Base-by-base conservation (phyloP, 1,140 invertebrate genomes). In the Homarus americanus region DNA sequence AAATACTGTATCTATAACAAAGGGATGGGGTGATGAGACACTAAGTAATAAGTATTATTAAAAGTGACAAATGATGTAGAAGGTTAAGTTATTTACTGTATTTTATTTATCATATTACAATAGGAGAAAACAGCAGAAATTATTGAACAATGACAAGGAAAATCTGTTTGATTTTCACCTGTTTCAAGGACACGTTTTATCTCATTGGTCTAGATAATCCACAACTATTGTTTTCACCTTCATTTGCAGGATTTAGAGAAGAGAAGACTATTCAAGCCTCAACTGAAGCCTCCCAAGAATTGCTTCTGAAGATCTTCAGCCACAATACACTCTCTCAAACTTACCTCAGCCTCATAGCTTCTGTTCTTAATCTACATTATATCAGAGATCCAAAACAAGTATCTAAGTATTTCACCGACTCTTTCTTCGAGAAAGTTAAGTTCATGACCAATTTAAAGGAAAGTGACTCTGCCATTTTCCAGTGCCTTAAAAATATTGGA, bases 401-500 rank as follows among this genome's bases (percentile, higher is more conserved):
- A 1, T 90, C 87, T 34, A 90, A 90, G 80, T 90, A 90, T 69
- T 90, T 90, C 40, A 90, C 87, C 9, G 87, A 90, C 32, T 76
- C 80, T 0, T 83, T 90, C 7, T 20, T 90, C 53, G 80, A 90
- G 49, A 90, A 75, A 63, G 20, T 90, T 38, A 75, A 75, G 38
- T 28, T 58, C 0, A 63, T 38, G 32, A 83, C 24, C 24, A 58
- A 58, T 40, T 28, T 90, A 17, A 40, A 76, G 24, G 79, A 83
- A 63, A 75, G 63, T 76, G 80, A 90, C 34, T 44, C 15, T 17
- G 63, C 80, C 32, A 69, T 90, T 53, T 90, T 90, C 49, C 69
- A 83, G 80, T 90, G 87, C 80, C 87, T 90, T 90, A 90, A 90
- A 41, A 90, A 90, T 36, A 90, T 90, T 17, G 87, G 87, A 83